Evolutionary conservation across 2,888 invertebrate species (phyloP).

Genomic region (Lamellibrachia columna): DNA sequence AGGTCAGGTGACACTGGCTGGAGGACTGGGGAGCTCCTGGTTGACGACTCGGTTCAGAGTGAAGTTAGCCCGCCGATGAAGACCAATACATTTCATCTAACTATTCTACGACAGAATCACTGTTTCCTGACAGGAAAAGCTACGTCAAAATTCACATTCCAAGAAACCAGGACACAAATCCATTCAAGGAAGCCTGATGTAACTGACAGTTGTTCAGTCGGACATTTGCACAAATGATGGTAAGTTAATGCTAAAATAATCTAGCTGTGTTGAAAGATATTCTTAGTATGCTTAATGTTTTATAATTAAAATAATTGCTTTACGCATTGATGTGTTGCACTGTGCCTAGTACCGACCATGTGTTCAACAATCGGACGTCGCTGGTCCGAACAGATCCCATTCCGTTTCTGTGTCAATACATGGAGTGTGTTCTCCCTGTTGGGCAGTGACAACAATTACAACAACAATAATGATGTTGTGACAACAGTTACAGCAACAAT

Average conservation of each 20-base stretch:
- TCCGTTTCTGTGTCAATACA: constrained; percentile 71
- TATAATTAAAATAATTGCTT: not conserved
- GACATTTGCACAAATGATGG: not conserved
- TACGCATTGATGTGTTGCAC: not conserved
- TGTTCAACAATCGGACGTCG: constrained; percentile 50
- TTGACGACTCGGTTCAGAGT: no score
- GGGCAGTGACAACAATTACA: not conserved
- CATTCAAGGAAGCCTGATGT: not conserved
- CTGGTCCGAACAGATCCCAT: constrained; percentile 44
- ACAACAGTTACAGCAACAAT: not conserved
- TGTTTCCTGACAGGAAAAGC: no score
- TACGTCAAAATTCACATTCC: no score
- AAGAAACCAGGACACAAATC: not conserved
- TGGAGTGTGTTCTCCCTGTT: constrained; percentile 85
- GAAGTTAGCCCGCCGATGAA: no score
- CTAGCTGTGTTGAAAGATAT: not conserved
- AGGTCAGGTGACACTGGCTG: not conserved
- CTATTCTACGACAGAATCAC: no score
- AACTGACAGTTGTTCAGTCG: not conserved
- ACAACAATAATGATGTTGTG: not conserved
- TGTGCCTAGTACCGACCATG: constrained; percentile 48
- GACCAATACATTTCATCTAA: no score
- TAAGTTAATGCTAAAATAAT: not conserved
- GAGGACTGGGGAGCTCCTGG: not conserved
- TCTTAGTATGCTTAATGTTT: not conserved